A percentile compares a stretch with the other conserved stretches of the same genome.
These are phyloP conservation scores for Leptopilina syphax DNA, from an alignment of 2,888 invertebrate species.

Conservation along the genomic window DNA sequence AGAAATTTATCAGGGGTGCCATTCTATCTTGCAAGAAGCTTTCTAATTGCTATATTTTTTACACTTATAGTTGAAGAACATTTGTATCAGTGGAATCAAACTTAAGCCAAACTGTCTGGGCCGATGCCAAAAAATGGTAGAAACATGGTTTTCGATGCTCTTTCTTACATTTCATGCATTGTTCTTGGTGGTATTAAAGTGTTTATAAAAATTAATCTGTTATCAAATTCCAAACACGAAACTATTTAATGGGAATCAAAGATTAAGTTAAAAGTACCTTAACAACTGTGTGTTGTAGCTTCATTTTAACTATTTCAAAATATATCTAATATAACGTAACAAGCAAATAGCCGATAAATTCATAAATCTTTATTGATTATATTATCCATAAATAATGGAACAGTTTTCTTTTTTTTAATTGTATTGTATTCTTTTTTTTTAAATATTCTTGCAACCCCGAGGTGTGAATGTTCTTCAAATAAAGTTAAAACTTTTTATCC, in stretches of 20 bases:
- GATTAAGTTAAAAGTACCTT: conserved; percentile 1
- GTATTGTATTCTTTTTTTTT: too few species aligned
- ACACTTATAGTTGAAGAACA: conserved; percentile 25
- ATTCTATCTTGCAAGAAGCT: not conserved
- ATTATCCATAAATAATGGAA: too few species aligned
- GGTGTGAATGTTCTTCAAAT: too few species aligned
- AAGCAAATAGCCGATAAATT: too few species aligned
- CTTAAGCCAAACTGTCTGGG: conserved; percentile 32
- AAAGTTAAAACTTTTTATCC: too few species aligned
- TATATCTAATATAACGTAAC: too few species aligned
- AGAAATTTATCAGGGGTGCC: too few species aligned
- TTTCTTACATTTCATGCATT: conserved; percentile 29
- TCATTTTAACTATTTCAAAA: too few species aligned
- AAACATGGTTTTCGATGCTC: not conserved
- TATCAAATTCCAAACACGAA: conserved; percentile 27
- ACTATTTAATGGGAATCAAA: not conserved
- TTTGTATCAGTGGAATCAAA: conserved; percentile 20
- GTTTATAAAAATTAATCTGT: conserved; percentile 23
- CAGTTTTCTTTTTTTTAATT: too few species aligned
- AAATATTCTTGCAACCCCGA: too few species aligned
- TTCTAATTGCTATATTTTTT: conserved; percentile 1
- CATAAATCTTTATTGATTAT: too few species aligned
- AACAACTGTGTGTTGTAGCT: not conserved
- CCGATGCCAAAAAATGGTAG: conserved; percentile 7
- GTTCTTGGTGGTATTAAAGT: conserved; percentile 21